Percentiles rank a stretch among this genome's conserved stretches.
These are phyloP conservation scores for Pterostichus madidus DNA, from an alignment of 2,888 invertebrate species.

Conservation along the genomic window DNA sequence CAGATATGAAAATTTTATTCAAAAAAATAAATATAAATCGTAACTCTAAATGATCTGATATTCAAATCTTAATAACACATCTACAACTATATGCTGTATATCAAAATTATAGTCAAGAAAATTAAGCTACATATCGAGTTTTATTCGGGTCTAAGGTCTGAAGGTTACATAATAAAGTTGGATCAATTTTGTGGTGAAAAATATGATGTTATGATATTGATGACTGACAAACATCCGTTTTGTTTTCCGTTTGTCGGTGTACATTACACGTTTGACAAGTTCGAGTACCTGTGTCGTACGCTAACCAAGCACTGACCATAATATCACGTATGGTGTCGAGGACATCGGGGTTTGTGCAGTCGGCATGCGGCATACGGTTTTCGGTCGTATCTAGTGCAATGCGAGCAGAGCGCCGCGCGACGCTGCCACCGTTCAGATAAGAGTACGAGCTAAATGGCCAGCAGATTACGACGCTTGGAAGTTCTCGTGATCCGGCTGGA, in stretches of 20 bases:
- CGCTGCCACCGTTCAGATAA: conserved; percentile 68
- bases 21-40: conserved; percentile 29
- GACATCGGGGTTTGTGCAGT: conserved; percentile 23
- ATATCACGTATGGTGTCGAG: background rate
- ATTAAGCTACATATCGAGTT: background rate
- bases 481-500: conserved; percentile 72
- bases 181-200: conserved; percentile 17
- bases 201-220: conserved; percentile 19
- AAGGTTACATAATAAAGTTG: background rate
- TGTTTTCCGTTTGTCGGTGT: conserved; percentile 26
- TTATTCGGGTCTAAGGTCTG: background rate
- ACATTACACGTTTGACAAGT: conserved; percentile 31
- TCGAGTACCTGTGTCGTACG: conserved; percentile 2
- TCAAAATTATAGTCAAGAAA: conserved; percentile 1
- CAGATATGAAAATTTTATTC: conserved; percentile 43
- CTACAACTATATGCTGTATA: conserved; percentile 9
- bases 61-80: conserved; percentile 30
- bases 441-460: conserved; percentile 68
- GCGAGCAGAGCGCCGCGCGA: conserved; percentile 7
- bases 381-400: conserved; percentile 34
- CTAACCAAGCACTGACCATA: background rate
- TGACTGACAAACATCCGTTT: conserved; percentile 23
- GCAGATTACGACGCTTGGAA: conserved; percentile 68
- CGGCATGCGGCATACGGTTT: background rate
- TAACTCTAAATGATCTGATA: conserved; percentile 18